phyloP scores from a whole-genome alignment of 2,888 invertebrate genomes.

The Megaustenia siamemsis region DNA sequence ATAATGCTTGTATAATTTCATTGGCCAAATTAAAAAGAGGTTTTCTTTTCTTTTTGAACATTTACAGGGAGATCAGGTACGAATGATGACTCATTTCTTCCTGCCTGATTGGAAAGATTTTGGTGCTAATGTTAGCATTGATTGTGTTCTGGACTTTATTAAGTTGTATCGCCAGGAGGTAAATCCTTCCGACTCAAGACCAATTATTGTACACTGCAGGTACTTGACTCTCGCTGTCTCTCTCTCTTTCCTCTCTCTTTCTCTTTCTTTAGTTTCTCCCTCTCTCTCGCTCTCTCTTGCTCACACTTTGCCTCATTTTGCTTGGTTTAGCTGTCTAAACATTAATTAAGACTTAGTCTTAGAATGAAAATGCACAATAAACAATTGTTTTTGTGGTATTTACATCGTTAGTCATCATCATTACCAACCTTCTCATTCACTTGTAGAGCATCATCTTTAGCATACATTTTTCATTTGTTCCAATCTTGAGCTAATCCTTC shows the following conservation, averaged over 20 bases:
- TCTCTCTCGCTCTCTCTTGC: background rate
- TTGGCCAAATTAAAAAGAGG: no score
- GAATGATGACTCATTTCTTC: slow-evolving; percentile 69
- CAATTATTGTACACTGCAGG: slow-evolving; percentile 73
- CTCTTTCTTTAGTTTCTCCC: background rate
- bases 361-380: no score
- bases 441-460: no score
- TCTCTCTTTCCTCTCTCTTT: background rate
- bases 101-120: slow-evolving; percentile 72
- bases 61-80: slow-evolving; percentile 56
- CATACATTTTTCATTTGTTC: no score
- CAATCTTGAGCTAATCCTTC: no score
- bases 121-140: slow-evolving; percentile 68
- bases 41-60: background rate
- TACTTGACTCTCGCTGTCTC: slow-evolving; percentile 57
- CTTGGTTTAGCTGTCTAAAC: no score
- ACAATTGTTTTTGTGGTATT: no score
- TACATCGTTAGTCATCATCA: no score
- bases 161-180: slow-evolving; percentile 64
- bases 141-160: slow-evolving; percentile 69
- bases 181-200: slow-evolving; percentile 63
- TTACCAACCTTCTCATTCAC: no score
- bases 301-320: no score
- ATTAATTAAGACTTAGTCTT: no score
- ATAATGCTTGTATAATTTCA: no score